Evolutionary conservation across 92 coral and sea anemone genomes (phyloP), one percentile per base, ranked within the genome.

Genomic region (Blastomussa wellsi): DNA sequence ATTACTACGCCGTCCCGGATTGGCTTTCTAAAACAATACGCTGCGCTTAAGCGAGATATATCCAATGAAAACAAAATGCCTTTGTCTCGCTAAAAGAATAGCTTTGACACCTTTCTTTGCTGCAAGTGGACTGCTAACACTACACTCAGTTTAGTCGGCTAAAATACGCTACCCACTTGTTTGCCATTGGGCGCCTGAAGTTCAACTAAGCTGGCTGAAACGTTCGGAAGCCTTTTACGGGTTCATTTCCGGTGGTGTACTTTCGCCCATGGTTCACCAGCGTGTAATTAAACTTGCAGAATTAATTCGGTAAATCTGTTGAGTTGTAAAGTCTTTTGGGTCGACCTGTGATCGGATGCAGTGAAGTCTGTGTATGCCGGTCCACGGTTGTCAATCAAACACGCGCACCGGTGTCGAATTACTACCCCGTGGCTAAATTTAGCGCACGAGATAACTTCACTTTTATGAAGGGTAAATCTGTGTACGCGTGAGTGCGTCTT

Each of bases 381-480:
- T n/a, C 38, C 78, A 74, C 79, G 49, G 75, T 70, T 85, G 95
- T 94, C 98, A 91, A 86, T 94, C 95, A 94, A 59, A 76, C 22
- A 3, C 67, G 57, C 69, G 76, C 55, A 49, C 83, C 88, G 57
- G 90, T 83, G 95, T 92, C 93, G 68, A 55, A 80, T 86, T 91
- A 32, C 86, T 52, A 69, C 73, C 88, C 77, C 28, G 72, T 75
- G 86, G 90, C 90, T 83, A 80, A 82, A 82, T 90, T 77, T 90
- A 90, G 90, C 85, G 86, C 24, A 78, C n/a, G 77, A 82, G 79
- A 83, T 78, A 83, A 78, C 81, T 88, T 86, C 65, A 37, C 82
- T n/a, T n/a, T n/a, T 68, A 80, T 62, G 71, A 87, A 82, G 87
- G 89, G 88, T 86, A 90, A 84, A 72, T 78, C 86, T 86, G 87